A percentile compares a stretch with the other conserved stretches of the same genome.
phyloP scores from a whole-genome alignment of 2,888 invertebrate genomes.

The Saturnia pavonia region DNA sequence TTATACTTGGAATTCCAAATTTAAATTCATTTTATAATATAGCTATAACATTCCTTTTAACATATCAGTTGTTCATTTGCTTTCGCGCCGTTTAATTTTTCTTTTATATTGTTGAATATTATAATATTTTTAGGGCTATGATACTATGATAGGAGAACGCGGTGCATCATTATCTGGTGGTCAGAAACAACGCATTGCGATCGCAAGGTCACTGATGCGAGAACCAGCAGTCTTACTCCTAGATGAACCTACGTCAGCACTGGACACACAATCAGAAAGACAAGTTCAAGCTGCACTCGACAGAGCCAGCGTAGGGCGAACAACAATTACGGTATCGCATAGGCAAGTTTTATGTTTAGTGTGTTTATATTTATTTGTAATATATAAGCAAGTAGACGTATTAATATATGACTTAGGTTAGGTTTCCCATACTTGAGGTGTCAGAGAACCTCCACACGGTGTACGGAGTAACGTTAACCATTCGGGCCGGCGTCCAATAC shows the following conservation, averaged over 20 bases:
- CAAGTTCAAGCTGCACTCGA: constrained; percentile 91
- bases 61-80: too few species aligned
- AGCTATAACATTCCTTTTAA: too few species aligned
- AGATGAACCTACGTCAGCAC: constrained; percentile 93
- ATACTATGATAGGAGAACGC: constrained; percentile 90
- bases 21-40: too few species aligned
- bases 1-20: too few species aligned
- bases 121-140: constrained; percentile 82
- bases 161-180: constrained; percentile 92
- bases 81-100: too few species aligned
- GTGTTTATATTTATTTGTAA: not conserved
- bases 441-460: too few species aligned
- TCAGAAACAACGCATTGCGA: constrained; percentile 92
- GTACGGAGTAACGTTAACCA: too few species aligned
- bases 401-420: too few species aligned
- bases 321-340: constrained; percentile 88
- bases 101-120: not conserved
- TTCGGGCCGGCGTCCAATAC: too few species aligned
- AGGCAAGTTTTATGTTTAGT: constrained; percentile 50
- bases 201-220: constrained; percentile 89
- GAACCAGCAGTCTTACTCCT: constrained; percentile 88
- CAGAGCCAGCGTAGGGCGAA: constrained; percentile 86
- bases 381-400: not conserved
- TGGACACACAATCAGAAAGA: constrained; percentile 90
- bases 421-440: too few species aligned